Evolutionary conservation across 2,113 vertebrate species (phyloP), one percentile per base, ranked within the genome.

Genomic region (Dolichallabes microphthalmus): DNA sequence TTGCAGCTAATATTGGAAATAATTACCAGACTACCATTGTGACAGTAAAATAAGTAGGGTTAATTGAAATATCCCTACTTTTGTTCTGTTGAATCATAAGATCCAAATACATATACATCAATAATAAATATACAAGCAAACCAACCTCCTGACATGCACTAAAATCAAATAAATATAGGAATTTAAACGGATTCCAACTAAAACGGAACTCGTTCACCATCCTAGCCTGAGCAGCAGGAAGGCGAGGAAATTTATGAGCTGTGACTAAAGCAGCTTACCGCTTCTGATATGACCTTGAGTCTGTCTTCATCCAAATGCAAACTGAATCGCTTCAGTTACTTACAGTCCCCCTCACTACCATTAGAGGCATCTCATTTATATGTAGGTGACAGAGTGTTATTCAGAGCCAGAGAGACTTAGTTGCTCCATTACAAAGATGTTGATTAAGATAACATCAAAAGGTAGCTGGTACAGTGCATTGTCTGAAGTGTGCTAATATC

Each of bases 71-170:
- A 90, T 83, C 66, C 86, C 82, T 90, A 74, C 84, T 88, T 88
- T 84, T 86, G 81, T 78, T 87, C 78, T 86, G 87, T 90, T 89
- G 88, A 89, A 89, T 88, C 78, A 91, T 91, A 89, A 89, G 88
- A 86, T 82, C 79, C 86, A 89, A 90, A 93, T 93, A 91, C 85
- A 85, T 86, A 55, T 53, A 7, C 50, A 74, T 50, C 11, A 74
- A 27, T 90, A 84, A 87, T 85, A 89, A 92, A 91, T 92, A 89
- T 86, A 86, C 80, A 88, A 80, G 86, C 82, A 88, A 79, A 71
- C 84, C 75, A 89, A 89, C 81, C 89, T 89, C 86, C 87, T 90
- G 83, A 88, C 88, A 91, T 87, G 90, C 86, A 81, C 87, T 64
- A 75, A 88, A 19, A 30, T 52, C 25, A 27, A 12, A 53, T 53